Evolutionary conservation across 2,888 invertebrate species (phyloP).

Genomic region (Troides aeacus): DNA sequence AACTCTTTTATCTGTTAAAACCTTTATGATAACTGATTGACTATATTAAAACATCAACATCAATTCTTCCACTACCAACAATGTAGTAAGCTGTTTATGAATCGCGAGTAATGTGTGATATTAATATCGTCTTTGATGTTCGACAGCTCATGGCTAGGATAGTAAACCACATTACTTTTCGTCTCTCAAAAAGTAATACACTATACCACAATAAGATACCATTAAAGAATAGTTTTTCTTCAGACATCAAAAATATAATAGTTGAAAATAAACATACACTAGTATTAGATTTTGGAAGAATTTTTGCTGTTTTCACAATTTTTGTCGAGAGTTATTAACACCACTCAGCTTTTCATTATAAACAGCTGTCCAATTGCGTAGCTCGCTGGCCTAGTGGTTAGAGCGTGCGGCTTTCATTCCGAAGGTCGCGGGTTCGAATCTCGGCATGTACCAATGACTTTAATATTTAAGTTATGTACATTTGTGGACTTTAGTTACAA

Average conservation of each 20-base stretch:
- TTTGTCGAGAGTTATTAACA: not conserved
- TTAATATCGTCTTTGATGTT: not conserved
- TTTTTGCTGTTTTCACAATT: not conserved
- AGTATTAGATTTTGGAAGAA: not conserved
- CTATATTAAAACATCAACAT: not conserved
- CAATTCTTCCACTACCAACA: not conserved
- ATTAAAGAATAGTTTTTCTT: not conserved
- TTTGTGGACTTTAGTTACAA: no score
- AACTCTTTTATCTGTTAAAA: not conserved
- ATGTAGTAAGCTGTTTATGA: not conserved
- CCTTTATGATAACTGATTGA: not conserved
- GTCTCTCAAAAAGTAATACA: not conserved
- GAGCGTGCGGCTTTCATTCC: no score
- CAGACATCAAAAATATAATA: not conserved
- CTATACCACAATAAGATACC: not conserved
- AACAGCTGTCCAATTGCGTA: not conserved
- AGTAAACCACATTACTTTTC: not conserved
- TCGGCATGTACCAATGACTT: no score
- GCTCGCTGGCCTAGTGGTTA: no score
- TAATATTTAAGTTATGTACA: no score
- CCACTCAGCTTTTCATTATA: not conserved
- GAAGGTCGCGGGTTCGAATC: no score
- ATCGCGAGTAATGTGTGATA: not conserved
- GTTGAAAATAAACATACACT: not conserved
- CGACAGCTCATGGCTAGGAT: not conserved